Evolutionary conservation across 2,797 vertebrate species (phyloP), one percentile per base, ranked within the genome.

Genomic region (Numenius phaeopus): DNA sequence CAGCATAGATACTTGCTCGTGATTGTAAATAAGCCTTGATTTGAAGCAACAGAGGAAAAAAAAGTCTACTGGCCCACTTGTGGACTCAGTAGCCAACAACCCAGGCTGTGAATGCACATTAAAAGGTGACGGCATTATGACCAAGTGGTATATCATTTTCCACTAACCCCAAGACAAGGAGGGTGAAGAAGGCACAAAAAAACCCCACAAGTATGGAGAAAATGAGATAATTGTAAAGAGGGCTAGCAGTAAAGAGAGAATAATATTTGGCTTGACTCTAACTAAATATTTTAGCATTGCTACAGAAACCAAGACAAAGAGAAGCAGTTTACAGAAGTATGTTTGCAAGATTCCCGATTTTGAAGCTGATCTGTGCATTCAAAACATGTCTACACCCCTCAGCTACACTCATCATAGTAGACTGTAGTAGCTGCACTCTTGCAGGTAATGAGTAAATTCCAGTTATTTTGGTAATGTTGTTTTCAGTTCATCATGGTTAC

Each of bases 391-490:
- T 89, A 61, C 9, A 71, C 17, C 59, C 89, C 39, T n/a, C 46
- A 93, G 59, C 44, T 71, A 69, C 26, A n/a, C 50, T 93, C 46
- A 71, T 83, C 71, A 67, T 3, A 72, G 52, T 27, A 87, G 42
- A 57, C 37, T 47, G 30, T 62, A 92, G 92, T 80, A 94, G 79
- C 57, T 81, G 27, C 49, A 47, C 14, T 94, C 61, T 50, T 58
- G 58, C 67, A 80, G 39, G 69, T 89, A 92, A 91, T 61, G 34
- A 58, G 83, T 65, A 94, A 96, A 93, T 85, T 95, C 69, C 71
- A 92, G 86, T 87, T 93, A 92, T 96, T 97, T 92, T 83, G 67
- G 54, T 62, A 90, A 91, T 50, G 40, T 32, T 94, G 50, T 85
- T 95, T 95, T 85, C 89, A 87, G 65, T 90, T 96, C 29, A 87